These are phyloP conservation scores for Pedionomus torquatus DNA, from an alignment of 2,113 vertebrate species.

Conservation along the genomic window DNA sequence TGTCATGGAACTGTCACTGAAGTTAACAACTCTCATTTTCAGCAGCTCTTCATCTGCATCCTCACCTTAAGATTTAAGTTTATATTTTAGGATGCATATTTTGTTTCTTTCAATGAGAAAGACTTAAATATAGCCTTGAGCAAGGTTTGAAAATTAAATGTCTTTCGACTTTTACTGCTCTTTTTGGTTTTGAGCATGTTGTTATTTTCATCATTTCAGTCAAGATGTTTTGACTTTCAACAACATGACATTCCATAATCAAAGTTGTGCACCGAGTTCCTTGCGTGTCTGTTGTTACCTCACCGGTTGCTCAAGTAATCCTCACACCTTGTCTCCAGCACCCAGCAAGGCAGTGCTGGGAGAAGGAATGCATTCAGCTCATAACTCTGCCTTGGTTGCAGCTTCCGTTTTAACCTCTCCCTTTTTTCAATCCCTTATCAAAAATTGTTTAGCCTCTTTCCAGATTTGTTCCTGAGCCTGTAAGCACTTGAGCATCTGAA, in stretches of 20 bases:
- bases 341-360: neutral
- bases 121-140: neutral
- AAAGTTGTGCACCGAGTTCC: fast-evolving
- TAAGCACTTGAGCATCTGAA: neutral
- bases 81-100: neutral
- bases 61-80: neutral
- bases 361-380: neutral
- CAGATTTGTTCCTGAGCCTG: neutral
- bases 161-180: neutral
- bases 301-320: neutral
- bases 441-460: neutral
- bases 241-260: neutral
- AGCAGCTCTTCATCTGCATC: neutral
- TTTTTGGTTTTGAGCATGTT: neutral
- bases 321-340: neutral
- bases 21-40: neutral
- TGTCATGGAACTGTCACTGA: neutral
- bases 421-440: neutral
- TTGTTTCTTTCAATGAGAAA: neutral
- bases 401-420: neutral
- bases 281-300: neutral
- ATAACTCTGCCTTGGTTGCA: neutral
- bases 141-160: neutral
- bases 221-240: neutral
- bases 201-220: neutral